A percentile compares a stretch with the other conserved stretches of the same genome.
Evolutionary conservation across 1,140 invertebrate species (phyloP).

Genomic region (Pinna nobilis): DNA sequence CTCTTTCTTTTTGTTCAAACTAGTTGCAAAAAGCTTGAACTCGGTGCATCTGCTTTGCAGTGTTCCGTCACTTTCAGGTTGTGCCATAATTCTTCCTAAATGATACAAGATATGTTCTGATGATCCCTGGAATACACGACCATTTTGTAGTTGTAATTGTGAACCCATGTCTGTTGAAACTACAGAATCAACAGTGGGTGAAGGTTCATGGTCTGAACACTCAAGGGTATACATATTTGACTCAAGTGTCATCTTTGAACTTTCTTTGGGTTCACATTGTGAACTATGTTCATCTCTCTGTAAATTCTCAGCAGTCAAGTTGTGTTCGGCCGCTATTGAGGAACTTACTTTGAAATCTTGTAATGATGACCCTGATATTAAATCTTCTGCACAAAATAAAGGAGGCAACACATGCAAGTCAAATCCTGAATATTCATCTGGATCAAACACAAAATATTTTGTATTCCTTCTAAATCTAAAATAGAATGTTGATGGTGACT

Average conservation of each 20-base stretch:
- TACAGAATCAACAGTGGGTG: not conserved
- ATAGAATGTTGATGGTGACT: not conserved
- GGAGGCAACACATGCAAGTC: not conserved
- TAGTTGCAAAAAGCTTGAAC: constrained; percentile 19
- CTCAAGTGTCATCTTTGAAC: no score
- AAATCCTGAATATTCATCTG: constrained; percentile 13
- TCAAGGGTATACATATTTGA: not conserved
- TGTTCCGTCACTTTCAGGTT: constrained; percentile 26
- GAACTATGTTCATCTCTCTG: not conserved
- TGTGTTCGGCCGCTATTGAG: not conserved
- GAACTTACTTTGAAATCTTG: not conserved
- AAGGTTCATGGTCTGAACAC: not conserved
- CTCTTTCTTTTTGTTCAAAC: not conserved
- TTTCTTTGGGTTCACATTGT: not conserved
- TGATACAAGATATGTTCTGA: constrained; percentile 14
- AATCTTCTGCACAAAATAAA: not conserved
- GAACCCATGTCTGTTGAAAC: not conserved
- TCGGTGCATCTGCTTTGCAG: constrained; percentile 16
- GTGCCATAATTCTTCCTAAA: not conserved
- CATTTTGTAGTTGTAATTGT: not conserved
- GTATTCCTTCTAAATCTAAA: not conserved
- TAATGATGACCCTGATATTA: not conserved
- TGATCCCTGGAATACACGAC: constrained; percentile 1
- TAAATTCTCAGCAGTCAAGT: not conserved
- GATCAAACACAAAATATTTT: not conserved